Percentiles rank a stretch among this genome's conserved stretches.
phyloP scores from a whole-genome alignment of 1,140 invertebrate genomes.

The Atopsyche davidsoni region DNA sequence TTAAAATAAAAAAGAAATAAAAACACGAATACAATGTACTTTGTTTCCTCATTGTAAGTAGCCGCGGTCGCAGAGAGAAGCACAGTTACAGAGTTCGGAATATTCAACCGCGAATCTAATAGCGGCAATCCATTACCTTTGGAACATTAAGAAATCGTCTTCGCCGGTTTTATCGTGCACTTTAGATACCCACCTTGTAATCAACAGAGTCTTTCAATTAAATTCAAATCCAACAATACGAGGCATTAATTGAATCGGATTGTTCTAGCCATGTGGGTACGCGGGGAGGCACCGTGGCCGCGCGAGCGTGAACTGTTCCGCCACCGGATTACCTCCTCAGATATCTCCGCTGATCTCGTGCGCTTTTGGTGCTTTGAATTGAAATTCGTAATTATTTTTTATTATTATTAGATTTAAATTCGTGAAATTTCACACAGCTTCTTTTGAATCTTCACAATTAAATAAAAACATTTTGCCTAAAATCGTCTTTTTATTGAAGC shows the following conservation, averaged over 20 bases:
- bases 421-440: background rate
- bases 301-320: conserved; percentile 10
- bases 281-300: background rate
- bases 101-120: no score
- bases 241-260: conserved; percentile 24
- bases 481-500: no score
- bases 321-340: conserved; percentile 2
- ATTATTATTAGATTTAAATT: background rate
- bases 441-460: background rate
- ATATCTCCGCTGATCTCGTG: background rate
- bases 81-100: no score
- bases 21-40: no score
- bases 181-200: conserved; percentile 9
- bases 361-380: conserved; percentile 2
- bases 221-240: conserved; percentile 24
- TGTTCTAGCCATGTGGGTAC: conserved; percentile 14
- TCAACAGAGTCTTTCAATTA: conserved; percentile 21
- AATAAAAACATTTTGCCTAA: background rate
- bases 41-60: no score
- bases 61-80: no score
- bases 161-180: background rate
- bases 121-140: no score
- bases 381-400: background rate
- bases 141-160: background rate
- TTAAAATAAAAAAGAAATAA: no score